Evolutionary conservation across 2,888 invertebrate genomes (phyloP).

Genomic region (Nasonia oneida): DNA sequence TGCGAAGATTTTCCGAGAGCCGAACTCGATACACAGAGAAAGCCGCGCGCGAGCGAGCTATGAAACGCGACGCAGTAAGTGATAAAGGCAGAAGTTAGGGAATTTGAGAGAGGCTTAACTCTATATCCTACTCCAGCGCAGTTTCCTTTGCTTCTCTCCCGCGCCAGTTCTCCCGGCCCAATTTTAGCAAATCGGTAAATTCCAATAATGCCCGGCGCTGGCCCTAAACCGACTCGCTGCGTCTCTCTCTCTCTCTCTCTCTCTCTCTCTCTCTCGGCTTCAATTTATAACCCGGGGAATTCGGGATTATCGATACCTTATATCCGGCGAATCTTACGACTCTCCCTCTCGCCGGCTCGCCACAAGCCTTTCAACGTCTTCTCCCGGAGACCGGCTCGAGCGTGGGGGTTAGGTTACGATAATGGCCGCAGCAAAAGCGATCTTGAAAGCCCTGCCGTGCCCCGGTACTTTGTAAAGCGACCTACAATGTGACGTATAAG

Average conservation of each 20-base stretch:
- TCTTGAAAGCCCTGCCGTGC: background rate
- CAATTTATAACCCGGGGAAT: slow-evolving; percentile 74
- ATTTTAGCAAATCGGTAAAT: slow-evolving; percentile 75
- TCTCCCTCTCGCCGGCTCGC: background rate
- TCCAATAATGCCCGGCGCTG: slow-evolving; percentile 74
- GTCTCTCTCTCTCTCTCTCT: slow-evolving; percentile 66
- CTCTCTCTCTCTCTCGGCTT: slow-evolving; percentile 59
- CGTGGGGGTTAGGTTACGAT: slow-evolving; percentile 33
- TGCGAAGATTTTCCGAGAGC: slow-evolving; percentile 9
- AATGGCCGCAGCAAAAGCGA: slow-evolving; percentile 11
- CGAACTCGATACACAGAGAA: background rate
- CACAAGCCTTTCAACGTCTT: slow-evolving; percentile 1
- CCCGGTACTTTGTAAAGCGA: slow-evolving; percentile 1
- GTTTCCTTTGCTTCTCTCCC: background rate
- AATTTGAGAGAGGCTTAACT: slow-evolving; percentile 68
- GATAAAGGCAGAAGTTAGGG: slow-evolving; percentile 64
- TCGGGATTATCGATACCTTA: slow-evolving; percentile 71
- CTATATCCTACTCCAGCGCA: background rate
- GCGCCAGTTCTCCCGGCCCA: slow-evolving; percentile 66
- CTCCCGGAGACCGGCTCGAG: background rate
- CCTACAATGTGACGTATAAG: background rate
- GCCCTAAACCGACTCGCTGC: slow-evolving; percentile 74
- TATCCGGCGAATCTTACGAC: slow-evolving; percentile 60
- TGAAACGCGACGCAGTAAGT: slow-evolving; percentile 10
- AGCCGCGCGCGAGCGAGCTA: background rate